Percentiles rank a stretch among this genome's conserved stretches.
Evolutionary conservation across 2,888 invertebrate genomes (phyloP).

Genomic region (Limnephilus marmoratus): DNA sequence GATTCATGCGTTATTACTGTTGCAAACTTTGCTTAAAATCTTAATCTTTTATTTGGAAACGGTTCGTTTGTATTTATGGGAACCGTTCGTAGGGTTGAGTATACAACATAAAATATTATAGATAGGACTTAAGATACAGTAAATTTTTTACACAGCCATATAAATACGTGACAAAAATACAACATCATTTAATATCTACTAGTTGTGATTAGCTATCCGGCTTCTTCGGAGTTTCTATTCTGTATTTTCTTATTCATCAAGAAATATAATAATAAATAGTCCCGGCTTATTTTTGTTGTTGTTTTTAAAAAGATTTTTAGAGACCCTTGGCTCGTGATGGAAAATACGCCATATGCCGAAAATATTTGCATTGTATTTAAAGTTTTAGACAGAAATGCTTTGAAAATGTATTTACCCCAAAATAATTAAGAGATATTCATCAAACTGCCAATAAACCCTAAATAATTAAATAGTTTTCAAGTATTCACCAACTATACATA

Average conservation of each 20-base stretch:
- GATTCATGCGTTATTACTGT: conserved; percentile 59
- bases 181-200: not conserved
- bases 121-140: not conserved
- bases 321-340: not conserved
- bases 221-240: not conserved
- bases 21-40: conserved; percentile 33
- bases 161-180: not conserved
- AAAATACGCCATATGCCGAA: not conserved
- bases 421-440: not conserved
- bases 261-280: not conserved
- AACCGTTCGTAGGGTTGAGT: not conserved
- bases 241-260: not conserved
- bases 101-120: not conserved
- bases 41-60: conserved; percentile 25
- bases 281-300: too few relatives aligned
- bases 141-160: not conserved
- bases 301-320: too few relatives aligned
- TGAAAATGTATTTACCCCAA: too few relatives aligned
- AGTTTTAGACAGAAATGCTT: not conserved
- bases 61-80: not conserved
- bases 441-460: not conserved
- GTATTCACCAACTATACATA: too few relatives aligned
- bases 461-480: too few relatives aligned
- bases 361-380: not conserved
- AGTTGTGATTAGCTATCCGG: not conserved